Evolutionary conservation across 1,140 invertebrate genomes (phyloP).

Genomic region (Aphidius ervi): DNA sequence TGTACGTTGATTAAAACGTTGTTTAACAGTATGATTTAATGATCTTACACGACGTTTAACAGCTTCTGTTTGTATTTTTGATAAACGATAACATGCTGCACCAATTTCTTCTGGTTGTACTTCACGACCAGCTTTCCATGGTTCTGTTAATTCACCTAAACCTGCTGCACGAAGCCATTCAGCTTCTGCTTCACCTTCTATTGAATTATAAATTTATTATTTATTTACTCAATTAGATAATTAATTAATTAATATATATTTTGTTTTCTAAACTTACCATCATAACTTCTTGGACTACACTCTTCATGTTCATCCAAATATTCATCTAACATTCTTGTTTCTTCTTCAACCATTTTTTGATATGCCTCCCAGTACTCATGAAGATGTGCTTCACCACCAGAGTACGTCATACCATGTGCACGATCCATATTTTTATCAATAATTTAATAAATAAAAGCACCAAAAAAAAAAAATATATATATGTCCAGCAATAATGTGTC

Average conservation of each 20-base stretch:
- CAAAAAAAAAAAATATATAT: no score
- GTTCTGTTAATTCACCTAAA: constrained; percentile 56
- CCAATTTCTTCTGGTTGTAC: constrained; percentile 58
- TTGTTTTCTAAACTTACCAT: constrained; percentile 36
- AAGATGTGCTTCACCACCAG: constrained; percentile 44
- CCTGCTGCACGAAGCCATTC: constrained; percentile 61
- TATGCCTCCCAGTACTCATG: constrained; percentile 56
- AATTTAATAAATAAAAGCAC: not conserved
- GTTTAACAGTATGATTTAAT: constrained; percentile 73
- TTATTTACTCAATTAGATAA: no score
- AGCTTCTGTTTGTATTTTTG: constrained; percentile 68
- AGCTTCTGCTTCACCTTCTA: constrained; percentile 59
- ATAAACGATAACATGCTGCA: constrained; percentile 55
- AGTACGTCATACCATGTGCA: constrained; percentile 37
- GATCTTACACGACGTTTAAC: constrained; percentile 70
- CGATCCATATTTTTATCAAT: constrained; percentile 40
- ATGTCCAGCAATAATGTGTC: no score
- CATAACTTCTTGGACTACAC: constrained; percentile 46
- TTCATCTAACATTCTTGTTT: constrained; percentile 53
- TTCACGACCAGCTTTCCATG: constrained; percentile 59
- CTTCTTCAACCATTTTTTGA: constrained; percentile 52
- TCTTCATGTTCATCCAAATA: constrained; percentile 50
- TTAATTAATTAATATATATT: not conserved
- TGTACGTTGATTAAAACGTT: constrained; percentile 60
- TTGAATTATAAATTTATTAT: constrained; percentile 12